These are phyloP conservation scores for Styela clava DNA, from an alignment of 23 tunicate species.

Conservation along the genomic window DNA sequence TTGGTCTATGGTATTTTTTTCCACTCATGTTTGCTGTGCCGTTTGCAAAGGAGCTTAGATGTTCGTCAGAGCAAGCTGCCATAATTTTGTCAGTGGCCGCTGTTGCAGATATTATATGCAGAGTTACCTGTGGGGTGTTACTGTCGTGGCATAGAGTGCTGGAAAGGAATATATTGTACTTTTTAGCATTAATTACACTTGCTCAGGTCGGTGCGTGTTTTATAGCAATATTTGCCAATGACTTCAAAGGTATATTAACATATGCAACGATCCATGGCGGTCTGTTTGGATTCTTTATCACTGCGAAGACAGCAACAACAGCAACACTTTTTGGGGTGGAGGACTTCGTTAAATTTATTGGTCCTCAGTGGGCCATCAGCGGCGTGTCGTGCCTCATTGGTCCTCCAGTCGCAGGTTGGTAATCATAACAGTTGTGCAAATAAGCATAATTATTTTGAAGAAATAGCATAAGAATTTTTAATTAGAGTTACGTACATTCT, in stretches of 20 bases:
- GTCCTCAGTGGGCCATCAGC: constrained; percentile 15
- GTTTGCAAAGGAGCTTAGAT: constrained; percentile 18
- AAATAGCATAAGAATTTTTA: too few species aligned
- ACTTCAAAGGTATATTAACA: not conserved
- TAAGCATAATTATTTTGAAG: too few species aligned
- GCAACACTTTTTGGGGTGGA: constrained; percentile 36
- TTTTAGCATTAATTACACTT: not conserved
- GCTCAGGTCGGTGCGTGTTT: not conserved
- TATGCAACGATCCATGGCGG: constrained; percentile 34
- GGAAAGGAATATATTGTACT: constrained; percentile 20
- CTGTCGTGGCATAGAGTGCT: constrained; percentile 8
- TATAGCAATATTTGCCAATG: not conserved
- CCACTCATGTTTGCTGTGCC: constrained; percentile 51
- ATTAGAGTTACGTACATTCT: too few species aligned
- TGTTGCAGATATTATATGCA: constrained; percentile 44
- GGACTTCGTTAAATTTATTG: constrained; percentile 18
- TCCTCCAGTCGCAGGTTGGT: constrained; percentile 46
- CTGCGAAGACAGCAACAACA: constrained; percentile 12
- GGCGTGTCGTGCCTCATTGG: constrained; percentile 29
- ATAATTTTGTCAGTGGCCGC: constrained; percentile 41
- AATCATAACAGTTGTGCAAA: not conserved
- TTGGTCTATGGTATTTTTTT: constrained; percentile 13
- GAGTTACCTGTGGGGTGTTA: constrained; percentile 32
- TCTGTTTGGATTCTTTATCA: constrained; percentile 20
- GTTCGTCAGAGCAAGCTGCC: constrained; percentile 25